These are phyloP conservation scores for Lepidocolaptes lacrymiger DNA, from an alignment of 2,797 vertebrate genomes.

Conservation along the genomic window DNA sequence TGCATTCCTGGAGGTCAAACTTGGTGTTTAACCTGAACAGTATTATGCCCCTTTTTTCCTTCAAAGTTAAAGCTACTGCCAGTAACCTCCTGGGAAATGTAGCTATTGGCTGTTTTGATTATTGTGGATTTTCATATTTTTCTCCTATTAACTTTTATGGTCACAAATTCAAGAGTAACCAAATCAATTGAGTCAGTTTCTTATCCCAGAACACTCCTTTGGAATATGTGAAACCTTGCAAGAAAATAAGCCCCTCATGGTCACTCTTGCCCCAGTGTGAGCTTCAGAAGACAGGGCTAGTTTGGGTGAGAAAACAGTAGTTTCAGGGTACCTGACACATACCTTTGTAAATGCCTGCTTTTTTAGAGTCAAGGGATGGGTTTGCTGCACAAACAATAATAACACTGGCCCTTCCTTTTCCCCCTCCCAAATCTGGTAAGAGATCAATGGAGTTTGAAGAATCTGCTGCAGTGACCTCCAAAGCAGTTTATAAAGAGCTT, in stretches of 20 bases:
- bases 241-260: background rate
- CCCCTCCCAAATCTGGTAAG: background rate
- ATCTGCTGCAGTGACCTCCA: background rate
- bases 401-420: background rate
- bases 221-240: background rate
- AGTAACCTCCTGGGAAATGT: background rate
- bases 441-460: background rate
- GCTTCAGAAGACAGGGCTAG: background rate
- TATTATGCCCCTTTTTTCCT: background rate
- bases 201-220: background rate
- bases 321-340: background rate
- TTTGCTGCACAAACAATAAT: background rate
- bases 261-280: background rate
- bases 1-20: background rate
- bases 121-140: background rate
- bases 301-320: background rate
- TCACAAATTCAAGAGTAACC: background rate
- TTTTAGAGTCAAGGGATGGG: background rate
- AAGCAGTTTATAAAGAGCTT: background rate
- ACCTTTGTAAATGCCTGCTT: background rate
- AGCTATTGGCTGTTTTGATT: background rate
- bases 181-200: background rate
- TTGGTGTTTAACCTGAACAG: background rate
- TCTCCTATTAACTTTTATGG: background rate
- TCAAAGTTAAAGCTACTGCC: background rate